Base-by-base conservation (phyloP, 2,113 vertebrate species). In the Thinocorus orbignyianus region DNA sequence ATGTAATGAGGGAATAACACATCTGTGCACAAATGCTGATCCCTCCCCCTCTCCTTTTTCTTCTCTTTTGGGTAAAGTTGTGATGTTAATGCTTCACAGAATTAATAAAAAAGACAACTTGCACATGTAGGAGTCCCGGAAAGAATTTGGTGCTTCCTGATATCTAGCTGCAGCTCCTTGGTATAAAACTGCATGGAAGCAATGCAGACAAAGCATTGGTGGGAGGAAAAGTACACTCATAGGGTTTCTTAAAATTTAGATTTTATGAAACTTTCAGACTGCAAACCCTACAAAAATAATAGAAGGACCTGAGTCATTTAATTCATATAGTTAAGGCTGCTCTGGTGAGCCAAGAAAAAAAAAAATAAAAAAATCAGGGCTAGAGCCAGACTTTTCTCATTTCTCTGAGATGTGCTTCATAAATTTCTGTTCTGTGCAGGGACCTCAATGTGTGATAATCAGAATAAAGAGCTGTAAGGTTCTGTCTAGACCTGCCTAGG, bases 331-430 rank as follows among this genome's bases (percentile, higher is more conserved):
- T 5, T 88, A 81, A 62, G 73, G 4, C 71, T 84, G 89, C 57
- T 92, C 37, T 54, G 41, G 64, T 55, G 76, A 96, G 81, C 91
- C 90, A 93, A 72, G 70, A 31, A 65, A 55, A 80, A 83, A 65
- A 39, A 76, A 65, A 55, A 80, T 81, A 65, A 39, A 76, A 11
- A 41, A 54, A 77, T 25, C 24, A 12, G 35, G 55, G 73, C 55
- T 70, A 49, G 33, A 94, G 91, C 88, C 94, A 93, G 89, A 81
- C 72, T 71, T 78, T 65, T 69, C 96, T 94, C 60, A 81, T 96
- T 94, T 92, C 79, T 62, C 76, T 86, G 79, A 70, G 81, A 76
- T 78, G 23, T 46, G 70, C 69, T 95, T 64, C 69, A 94, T 91
- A 62, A 94, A 94, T 84, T 95, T n/a, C 66, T 81, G 61, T 9